phyloP scores from a whole-genome alignment of 1,140 invertebrate genomes.

The Drosophila persimilis region DNA sequence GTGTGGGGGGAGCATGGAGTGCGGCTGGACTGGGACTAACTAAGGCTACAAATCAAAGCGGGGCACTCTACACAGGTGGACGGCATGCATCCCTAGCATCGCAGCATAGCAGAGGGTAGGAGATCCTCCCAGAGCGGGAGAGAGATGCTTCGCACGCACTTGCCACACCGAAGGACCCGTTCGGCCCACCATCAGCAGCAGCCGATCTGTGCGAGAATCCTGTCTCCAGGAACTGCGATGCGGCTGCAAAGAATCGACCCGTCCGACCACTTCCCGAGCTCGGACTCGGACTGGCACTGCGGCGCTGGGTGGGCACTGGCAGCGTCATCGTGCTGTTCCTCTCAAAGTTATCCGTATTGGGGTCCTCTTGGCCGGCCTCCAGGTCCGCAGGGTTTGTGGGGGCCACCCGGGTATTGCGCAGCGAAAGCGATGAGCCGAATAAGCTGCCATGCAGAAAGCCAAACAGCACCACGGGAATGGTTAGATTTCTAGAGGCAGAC shows the following conservation, averaged over 20 bases:
- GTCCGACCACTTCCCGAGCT: conserved; percentile 56
- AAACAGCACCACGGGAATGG: conserved; percentile 77
- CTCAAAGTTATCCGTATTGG: conserved; percentile 3
- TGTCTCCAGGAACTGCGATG: conserved; percentile 68
- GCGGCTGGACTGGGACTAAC: conserved; percentile 27
- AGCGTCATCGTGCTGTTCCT: conserved; percentile 31
- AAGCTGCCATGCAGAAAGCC: conserved; percentile 77
- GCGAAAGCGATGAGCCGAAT: conserved; percentile 70
- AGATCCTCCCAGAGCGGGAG: not conserved
- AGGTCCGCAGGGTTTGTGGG: conserved; percentile 45
- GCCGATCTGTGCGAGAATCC: conserved; percentile 45
- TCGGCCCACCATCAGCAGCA: conserved; percentile 10
- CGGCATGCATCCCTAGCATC: conserved; percentile 44
- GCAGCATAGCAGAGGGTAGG: too few species aligned
- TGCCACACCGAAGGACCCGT: conserved; percentile 41
- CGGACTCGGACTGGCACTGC: conserved; percentile 5
- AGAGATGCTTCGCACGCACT: conserved; percentile 53
- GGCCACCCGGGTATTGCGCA: conserved; percentile 55
- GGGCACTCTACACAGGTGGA: conserved; percentile 15
- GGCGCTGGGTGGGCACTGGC: not conserved
- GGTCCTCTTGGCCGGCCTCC: conserved; percentile 45
- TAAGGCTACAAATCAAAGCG: conserved; percentile 31
- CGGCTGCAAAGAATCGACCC: conserved; percentile 68
- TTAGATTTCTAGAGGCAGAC: conserved; percentile 45
- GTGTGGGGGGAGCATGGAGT: conserved; percentile 4